Evolutionary conservation across 1,140 invertebrate genomes (phyloP).

Genomic region (Drosophila truncata): DNA sequence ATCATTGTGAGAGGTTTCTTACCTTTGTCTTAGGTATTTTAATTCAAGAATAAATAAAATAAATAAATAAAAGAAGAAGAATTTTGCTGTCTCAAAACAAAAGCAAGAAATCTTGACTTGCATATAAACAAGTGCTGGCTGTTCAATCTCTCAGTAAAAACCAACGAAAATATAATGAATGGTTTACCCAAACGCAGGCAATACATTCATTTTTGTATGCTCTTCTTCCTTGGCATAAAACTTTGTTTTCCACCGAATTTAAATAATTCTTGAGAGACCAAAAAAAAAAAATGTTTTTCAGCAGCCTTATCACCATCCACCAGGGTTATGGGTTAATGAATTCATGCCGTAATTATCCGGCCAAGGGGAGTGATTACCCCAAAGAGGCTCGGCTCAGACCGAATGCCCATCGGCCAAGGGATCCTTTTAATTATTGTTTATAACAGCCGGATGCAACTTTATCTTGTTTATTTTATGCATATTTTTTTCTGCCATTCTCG

Average conservation of each 20-base stretch:
- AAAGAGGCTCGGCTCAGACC: constrained; percentile 29
- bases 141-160: not conserved
- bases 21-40: not conserved
- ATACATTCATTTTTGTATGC: not conserved
- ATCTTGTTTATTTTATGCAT: constrained; percentile 48
- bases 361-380: constrained; percentile 22
- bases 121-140: not conserved
- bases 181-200: not conserved
- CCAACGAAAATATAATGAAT: not conserved
- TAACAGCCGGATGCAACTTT: constrained; percentile 73
- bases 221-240: not conserved
- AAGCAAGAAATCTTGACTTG: not conserved
- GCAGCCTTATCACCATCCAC: constrained; percentile 12
- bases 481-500: constrained; percentile 16
- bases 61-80: no score
- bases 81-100: not conserved
- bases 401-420: constrained; percentile 47
- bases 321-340: constrained; percentile 64
- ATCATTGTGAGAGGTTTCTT: not conserved
- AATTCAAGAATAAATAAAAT: not conserved
- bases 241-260: constrained; percentile 2
- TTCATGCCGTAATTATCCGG: constrained; percentile 62
- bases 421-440: constrained; percentile 82
- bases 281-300: not conserved
- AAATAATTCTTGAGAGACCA: not conserved